Conservation (phyloP, 1,140 invertebrate genomes). For the Lucilia cuprina region DNA sequence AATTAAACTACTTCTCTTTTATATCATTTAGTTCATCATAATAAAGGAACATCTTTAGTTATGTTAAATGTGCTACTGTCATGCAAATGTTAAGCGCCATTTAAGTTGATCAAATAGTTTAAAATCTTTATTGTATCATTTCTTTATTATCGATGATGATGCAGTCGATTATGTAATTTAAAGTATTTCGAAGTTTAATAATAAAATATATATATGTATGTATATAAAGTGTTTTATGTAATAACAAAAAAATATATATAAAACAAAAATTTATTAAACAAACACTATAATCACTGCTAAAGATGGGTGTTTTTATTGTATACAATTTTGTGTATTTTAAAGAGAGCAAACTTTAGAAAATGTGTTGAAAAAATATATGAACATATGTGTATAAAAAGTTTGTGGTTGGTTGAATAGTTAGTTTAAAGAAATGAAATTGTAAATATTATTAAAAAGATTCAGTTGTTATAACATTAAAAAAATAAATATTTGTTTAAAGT, state of each 20-base stretch:
- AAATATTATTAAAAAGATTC: not conserved
- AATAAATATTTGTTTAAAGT: not conserved
- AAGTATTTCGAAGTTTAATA: constrained; percentile 4
- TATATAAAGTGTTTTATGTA: constrained; percentile 25
- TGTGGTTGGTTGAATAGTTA: constrained; percentile 16
- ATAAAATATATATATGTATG: not conserved
- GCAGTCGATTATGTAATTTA: constrained; percentile 19
- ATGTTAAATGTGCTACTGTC: not conserved
- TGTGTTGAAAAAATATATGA: not conserved
- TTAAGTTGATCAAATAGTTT: not conserved
- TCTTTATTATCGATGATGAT: not conserved
- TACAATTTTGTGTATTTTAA: not conserved
- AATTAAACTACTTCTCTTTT: not conserved
- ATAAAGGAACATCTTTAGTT: no score
- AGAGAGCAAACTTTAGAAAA: not conserved
- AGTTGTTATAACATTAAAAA: no score
- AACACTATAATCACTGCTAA: not conserved
- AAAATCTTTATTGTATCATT: not conserved
- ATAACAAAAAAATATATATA: not conserved
- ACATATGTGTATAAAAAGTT: not conserved
- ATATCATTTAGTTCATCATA: not conserved
- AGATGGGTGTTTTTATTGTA: not conserved
- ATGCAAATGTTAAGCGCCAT: constrained; percentile 25
- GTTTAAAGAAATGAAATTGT: not conserved
- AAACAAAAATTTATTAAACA: constrained; percentile 16